Base-by-base conservation (phyloP, 1,140 invertebrate species). In the Calliopsis andreniformis region DNA sequence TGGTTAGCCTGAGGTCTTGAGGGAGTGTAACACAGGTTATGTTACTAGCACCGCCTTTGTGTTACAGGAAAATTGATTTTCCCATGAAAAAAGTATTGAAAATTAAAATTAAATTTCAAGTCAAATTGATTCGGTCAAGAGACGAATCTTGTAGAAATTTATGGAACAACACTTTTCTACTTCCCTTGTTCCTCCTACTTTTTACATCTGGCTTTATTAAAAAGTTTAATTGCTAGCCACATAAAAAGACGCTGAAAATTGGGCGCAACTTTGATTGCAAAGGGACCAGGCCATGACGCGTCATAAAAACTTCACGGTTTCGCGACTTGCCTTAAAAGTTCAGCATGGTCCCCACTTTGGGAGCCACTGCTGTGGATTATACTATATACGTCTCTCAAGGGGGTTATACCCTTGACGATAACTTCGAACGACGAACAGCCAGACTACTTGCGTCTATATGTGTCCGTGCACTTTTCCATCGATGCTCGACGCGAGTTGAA, bases 321-420 rank as follows among this genome's bases (percentile, higher is more conserved):
- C 45, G 32, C 16, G 14, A 14, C 49, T 2, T 56, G 35, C n/a
- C 53, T 56, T 30, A n/a, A 16, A 14, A 30, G 23, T 53, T n/a
- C 20, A 2, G 12, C 23, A 18, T 20, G 39, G 39, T 12, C 1
- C 14, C 39, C 16, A 8, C 42, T 35, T 64, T 76, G 30, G 42
- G 30, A 56, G 5, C 8, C 8, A 49, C n/a, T 67, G 59, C 3
- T 43, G 32, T 20, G 45, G 64, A 25, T 55, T 66, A 55, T 39
- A 39, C n/a, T 39, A 39, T 42, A 23, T 18, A 45, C 2, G n/a
- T 53, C 25, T 47, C 30, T 23, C 39, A 43, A 32, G 6, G 64
- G 35, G 49, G 18, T 55, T 68, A 55, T 55, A 42, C 35, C 49
- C 64, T 55, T 10, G 64, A 30, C 64, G 49, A 30, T 55, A 42